Evolutionary conservation across 2,888 invertebrate species (phyloP).

Genomic region (Andrena flavipes): DNA sequence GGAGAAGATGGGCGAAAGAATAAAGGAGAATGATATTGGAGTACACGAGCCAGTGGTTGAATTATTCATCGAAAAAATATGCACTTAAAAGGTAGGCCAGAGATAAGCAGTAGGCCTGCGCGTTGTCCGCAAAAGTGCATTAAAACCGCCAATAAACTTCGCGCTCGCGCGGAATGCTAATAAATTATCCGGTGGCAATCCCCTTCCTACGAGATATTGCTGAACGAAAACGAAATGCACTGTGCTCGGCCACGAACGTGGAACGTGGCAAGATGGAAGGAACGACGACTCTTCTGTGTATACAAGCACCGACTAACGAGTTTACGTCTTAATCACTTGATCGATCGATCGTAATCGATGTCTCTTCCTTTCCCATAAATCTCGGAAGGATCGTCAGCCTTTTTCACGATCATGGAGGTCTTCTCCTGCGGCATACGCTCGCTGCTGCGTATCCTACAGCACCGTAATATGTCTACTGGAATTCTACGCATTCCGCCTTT

Average conservation of each 20-base stretch:
- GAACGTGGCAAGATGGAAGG: conserved; percentile 52
- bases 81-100: conserved; percentile 57
- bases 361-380: conserved; percentile 65
- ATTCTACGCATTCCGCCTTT: conserved; percentile 26
- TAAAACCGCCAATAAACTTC: conserved; percentile 72
- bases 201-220: conserved; percentile 52
- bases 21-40: conserved; percentile 36
- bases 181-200: conserved; percentile 72
- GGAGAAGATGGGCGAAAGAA: conserved; percentile 14
- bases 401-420: conserved; percentile 61
- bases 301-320: conserved; percentile 54
- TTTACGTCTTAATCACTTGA: conserved; percentile 73
- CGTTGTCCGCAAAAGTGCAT: conserved; percentile 61
- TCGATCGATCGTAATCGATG: conserved; percentile 71
- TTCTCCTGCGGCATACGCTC: conserved; percentile 8
- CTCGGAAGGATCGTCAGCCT: conserved; percentile 38
- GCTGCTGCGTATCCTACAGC: neutral
- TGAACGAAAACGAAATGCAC: conserved; percentile 57
- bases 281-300: conserved; percentile 25
- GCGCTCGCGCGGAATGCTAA: conserved; percentile 72
- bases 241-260: conserved; percentile 32
- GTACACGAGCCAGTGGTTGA: conserved; percentile 44
- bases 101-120: conserved; percentile 64
- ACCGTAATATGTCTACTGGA: neutral
- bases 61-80: conserved; percentile 67